phyloP scores from a whole-genome alignment of 2,113 vertebrate species.

The Oreotrochilus melanogaster region DNA sequence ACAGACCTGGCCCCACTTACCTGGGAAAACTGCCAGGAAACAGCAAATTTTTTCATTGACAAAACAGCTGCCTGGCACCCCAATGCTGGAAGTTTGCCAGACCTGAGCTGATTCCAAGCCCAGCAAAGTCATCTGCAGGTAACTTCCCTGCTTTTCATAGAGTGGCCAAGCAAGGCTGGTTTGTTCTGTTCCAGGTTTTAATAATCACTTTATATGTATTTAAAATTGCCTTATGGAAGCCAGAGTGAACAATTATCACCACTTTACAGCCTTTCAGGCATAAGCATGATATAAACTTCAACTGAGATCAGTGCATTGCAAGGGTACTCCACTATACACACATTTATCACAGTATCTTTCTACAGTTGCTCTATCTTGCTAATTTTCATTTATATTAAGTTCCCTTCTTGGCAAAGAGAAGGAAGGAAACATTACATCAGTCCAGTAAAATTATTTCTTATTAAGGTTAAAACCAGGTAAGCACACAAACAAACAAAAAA shows the following conservation, averaged over 20 bases:
- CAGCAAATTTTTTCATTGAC: neutral
- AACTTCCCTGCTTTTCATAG: neutral
- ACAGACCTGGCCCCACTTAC: neutral
- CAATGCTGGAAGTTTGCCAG: neutral
- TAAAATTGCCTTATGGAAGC: neutral
- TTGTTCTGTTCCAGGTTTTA: neutral
- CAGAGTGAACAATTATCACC: neutral
- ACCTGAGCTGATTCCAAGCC: neutral
- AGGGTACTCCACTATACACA: neutral
- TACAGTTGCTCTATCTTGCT: neutral
- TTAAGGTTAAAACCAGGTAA: neutral
- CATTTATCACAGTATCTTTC: neutral
- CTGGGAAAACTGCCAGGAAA: neutral
- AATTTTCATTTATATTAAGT: neutral
- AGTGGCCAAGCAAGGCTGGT: neutral
- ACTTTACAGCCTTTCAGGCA: neutral
- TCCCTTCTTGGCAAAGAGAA: neutral
- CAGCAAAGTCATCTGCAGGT: neutral
- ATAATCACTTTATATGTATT: neutral
- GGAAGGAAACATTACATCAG: neutral
- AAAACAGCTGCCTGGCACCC: accelerated
- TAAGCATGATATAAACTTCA: neutral
- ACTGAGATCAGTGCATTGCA: neutral
- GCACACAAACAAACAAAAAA: too few species aligned
- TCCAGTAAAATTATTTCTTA: neutral